phyloP scores from a whole-genome alignment of 1,140 invertebrate species.

The Leucophenga varia region DNA sequence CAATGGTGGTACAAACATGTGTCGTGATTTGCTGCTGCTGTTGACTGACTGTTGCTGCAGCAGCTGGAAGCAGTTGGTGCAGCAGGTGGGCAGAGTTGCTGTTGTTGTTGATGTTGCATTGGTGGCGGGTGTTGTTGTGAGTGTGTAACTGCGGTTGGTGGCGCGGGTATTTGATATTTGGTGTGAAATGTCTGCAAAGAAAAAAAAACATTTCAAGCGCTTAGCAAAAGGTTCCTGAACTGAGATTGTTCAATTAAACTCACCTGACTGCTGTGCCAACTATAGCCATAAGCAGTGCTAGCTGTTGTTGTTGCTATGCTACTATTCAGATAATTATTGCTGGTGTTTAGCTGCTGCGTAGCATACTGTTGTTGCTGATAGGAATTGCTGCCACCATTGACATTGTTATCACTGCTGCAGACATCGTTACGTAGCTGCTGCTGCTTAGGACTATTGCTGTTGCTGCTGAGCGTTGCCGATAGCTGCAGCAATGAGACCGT shows the following conservation, averaged over 20 bases:
- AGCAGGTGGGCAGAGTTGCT: slow-evolving; percentile 47
- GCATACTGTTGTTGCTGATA: slow-evolving; percentile 47
- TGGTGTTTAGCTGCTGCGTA: slow-evolving; percentile 22
- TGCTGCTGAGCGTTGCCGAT: slow-evolving; percentile 19
- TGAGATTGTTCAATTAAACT: slow-evolving; percentile 16
- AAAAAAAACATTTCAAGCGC: slow-evolving; percentile 4
- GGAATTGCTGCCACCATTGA: slow-evolving; percentile 55
- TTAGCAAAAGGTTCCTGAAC: slow-evolving; percentile 2
- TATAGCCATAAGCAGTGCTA: slow-evolving; percentile 30
- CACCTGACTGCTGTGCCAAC: slow-evolving; percentile 53
- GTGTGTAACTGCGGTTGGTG: slow-evolving; percentile 31
- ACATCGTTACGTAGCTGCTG: slow-evolving; percentile 31
- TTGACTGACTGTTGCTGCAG: slow-evolving; percentile 23
- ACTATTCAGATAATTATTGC: slow-evolving; percentile 15
- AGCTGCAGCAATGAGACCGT: slow-evolving; percentile 38
- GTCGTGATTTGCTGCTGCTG: slow-evolving; percentile 53
- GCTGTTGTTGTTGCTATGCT: slow-evolving; percentile 27
- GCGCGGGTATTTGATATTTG: slow-evolving; percentile 57
- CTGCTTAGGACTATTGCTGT: slow-evolving; percentile 31
- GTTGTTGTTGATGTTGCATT: slow-evolving; percentile 37
- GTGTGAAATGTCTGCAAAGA: slow-evolving; percentile 45
- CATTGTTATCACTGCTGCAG: slow-evolving; percentile 35
- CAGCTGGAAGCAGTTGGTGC: slow-evolving; percentile 42
- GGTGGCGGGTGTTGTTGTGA: slow-evolving; percentile 27
- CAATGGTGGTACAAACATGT: slow-evolving; percentile 75